phyloP scores from a whole-genome alignment of 2,797 vertebrate genomes.

The Molossus molossus region DNA sequence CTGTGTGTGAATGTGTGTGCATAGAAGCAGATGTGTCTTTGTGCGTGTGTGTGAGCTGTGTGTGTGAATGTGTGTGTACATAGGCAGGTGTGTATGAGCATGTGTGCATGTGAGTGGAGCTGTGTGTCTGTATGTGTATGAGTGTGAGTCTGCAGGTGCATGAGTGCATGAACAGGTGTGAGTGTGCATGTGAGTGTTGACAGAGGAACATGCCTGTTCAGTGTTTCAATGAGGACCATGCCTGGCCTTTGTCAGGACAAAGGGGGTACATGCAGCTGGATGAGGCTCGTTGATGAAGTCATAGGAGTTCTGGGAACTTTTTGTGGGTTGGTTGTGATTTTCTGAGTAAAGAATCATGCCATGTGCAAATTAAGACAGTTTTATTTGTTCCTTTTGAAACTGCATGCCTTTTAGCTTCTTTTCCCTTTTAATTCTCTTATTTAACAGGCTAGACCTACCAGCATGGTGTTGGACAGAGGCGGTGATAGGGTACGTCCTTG shows the following conservation, averaged over 20 bases:
- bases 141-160: neutral
- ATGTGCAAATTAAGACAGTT: neutral
- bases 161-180: neutral
- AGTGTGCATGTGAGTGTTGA: neutral
- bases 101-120: neutral
- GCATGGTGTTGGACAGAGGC: accelerated
- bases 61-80: neutral
- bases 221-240: neutral
- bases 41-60: neutral
- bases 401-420: neutral
- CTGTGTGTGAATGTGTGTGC: neutral
- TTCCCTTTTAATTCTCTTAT: neutral
- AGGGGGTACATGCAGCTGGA: neutral
- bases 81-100: too few species aligned
- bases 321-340: neutral
- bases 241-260: neutral
- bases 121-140: neutral
- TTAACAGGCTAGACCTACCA: neutral
- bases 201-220: neutral
- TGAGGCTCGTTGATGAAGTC: accelerated
- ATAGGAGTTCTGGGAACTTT: too few species aligned
- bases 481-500: accelerated
- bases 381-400: neutral
- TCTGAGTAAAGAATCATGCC: neutral
- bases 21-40: neutral